Evolutionary conservation across 1,140 invertebrate genomes (phyloP).

Genomic region (Camponotus floridanus): DNA sequence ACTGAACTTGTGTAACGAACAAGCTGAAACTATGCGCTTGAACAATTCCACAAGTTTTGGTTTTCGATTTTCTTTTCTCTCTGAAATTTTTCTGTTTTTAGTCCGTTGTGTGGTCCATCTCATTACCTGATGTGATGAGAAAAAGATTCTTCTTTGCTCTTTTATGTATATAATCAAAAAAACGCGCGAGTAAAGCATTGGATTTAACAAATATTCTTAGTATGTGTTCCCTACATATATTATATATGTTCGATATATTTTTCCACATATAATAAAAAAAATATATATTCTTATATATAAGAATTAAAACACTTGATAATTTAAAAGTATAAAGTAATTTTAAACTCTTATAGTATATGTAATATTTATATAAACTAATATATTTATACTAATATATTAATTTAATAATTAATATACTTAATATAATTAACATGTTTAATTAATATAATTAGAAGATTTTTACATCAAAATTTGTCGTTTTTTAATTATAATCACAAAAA

Average conservation of each 20-base stretch:
- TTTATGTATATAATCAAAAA: neutral
- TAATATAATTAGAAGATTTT: neutral
- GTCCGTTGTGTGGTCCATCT: neutral
- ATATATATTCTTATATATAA: neutral
- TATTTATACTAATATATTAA: too few relatives aligned
- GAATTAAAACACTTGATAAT: neutral
- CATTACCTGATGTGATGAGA: slow-evolving; percentile 11
- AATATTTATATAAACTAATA: neutral
- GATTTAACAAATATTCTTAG: too few relatives aligned
- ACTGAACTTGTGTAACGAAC: slow-evolving; percentile 53
- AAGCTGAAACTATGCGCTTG: slow-evolving; percentile 27
- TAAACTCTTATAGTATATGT: neutral
- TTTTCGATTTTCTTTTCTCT: slow-evolving; percentile 45
- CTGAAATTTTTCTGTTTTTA: slow-evolving; percentile 7
- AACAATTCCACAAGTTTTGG: slow-evolving; percentile 32
- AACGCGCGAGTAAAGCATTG: too few relatives aligned
- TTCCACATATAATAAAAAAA: slow-evolving; percentile 3
- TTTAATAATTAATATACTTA: too few relatives aligned
- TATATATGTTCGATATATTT: neutral
- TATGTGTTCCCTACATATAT: too few relatives aligned
- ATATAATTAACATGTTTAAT: neutral
- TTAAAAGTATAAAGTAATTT: neutral
- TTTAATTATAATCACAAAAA: neutral
- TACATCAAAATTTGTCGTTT: neutral
- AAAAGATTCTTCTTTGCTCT: slow-evolving; percentile 12